Conservation (phyloP, 2,797 vertebrate species). For the Sebastes glaucus region DNA sequence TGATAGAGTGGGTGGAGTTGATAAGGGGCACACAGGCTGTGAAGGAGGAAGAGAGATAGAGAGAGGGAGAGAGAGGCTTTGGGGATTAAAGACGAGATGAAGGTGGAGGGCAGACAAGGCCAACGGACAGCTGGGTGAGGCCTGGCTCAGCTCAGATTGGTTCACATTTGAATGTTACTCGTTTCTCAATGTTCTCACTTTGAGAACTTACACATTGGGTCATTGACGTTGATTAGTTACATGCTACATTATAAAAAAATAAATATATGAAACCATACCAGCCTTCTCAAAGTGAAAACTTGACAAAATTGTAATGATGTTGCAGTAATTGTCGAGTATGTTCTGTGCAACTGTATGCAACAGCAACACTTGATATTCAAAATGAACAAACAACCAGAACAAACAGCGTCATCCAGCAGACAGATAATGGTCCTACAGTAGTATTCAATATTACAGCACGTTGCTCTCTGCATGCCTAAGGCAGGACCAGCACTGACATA, state of each 20-base stretch:
- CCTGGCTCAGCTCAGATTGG: slow-evolving; percentile 26
- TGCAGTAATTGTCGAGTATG: not conserved
- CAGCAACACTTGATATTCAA: not conserved
- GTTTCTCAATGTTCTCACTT: not conserved
- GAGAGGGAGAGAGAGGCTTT: slow-evolving; percentile 56
- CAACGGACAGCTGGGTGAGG: slow-evolving; percentile 57
- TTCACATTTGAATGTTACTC: slow-evolving; percentile 14
- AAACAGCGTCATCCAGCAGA: not conserved
- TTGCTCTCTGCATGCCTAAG: slow-evolving; percentile 11
- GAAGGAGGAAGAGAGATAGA: slow-evolving; percentile 20
- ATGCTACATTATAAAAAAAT: not conserved
- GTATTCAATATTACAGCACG: slow-evolving; percentile 33
- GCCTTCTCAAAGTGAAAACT: not conserved
- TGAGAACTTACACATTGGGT: not conserved
- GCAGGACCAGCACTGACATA: not conserved
- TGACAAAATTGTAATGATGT: not conserved
- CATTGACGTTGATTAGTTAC: not conserved
- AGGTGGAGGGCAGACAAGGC: slow-evolving; percentile 57
- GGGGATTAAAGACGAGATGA: slow-evolving; percentile 61
- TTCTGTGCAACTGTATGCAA: not conserved
- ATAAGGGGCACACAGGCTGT: slow-evolving; percentile 35
- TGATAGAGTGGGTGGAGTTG: slow-evolving; percentile 31
- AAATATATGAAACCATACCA: not conserved
- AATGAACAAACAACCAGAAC: not conserved
- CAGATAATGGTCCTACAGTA: slow-evolving; percentile 14